A percentile compares a stretch with the other conserved stretches of the same genome.
Conservation (phyloP, 2,797 vertebrate species). For the Gymnocypris eckloni region DNA sequence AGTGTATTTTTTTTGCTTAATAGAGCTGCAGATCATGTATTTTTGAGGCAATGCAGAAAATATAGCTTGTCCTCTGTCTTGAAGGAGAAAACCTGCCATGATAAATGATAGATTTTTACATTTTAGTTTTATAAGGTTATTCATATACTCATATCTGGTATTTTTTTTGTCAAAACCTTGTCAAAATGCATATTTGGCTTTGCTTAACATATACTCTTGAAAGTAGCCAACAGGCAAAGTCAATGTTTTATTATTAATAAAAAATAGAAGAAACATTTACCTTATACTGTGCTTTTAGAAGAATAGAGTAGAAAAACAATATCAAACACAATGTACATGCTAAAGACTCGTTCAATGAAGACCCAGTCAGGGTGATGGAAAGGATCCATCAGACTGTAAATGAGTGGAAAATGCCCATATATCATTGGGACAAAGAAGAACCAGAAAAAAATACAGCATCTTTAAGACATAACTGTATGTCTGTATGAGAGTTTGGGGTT, state of each 20-base stretch:
- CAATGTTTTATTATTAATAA: background rate
- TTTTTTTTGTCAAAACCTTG: background rate
- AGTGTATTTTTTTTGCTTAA: slow-evolving; percentile 41
- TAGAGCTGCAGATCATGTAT: slow-evolving; percentile 1
- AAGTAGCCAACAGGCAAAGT: background rate
- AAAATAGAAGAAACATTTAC: background rate
- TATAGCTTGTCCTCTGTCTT: slow-evolving; percentile 14
- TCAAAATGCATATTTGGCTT: slow-evolving; percentile 18
- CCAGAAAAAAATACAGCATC: background rate
- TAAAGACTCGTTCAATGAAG: background rate
- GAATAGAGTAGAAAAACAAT: background rate
- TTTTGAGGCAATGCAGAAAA: slow-evolving; percentile 9
- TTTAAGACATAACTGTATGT: background rate
- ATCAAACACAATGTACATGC: background rate
- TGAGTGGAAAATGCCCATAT: background rate
- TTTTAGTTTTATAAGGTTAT: slow-evolving; percentile 14
- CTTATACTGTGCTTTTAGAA: background rate
- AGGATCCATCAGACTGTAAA: background rate
- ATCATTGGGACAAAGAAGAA: background rate
- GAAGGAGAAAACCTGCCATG: slow-evolving; percentile 19
- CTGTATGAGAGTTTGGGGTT: background rate
- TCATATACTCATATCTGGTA: slow-evolving; percentile 1
- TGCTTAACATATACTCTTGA: background rate
- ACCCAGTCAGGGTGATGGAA: background rate
- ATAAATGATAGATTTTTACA: slow-evolving; percentile 5